Base-by-base conservation (phyloP, 2,113 vertebrate genomes). In the Balaenoptera acutorostrata region DNA sequence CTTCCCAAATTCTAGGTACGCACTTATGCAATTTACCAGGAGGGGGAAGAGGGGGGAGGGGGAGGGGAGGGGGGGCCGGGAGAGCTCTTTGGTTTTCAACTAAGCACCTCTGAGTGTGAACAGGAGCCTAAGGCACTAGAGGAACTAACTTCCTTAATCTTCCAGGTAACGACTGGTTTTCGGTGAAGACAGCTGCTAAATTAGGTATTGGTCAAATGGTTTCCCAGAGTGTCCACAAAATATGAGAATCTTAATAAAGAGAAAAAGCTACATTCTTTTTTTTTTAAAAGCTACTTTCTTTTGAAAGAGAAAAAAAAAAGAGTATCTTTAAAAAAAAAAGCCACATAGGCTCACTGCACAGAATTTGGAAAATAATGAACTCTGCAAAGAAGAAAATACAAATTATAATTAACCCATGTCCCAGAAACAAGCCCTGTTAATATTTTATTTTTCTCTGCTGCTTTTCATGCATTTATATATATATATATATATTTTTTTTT, bases 261-360 rank as follows among this genome's bases (percentile, higher is more conserved):
- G 55, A 88, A 85, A 93, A 93, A 55, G 36, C 2, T 39, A 57
- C 5, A 55, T 96, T 66, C n/a, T 61, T 94, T 87, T 8, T 55
- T 55, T 17, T 55, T 55, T 55, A 20, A 88, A 93, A 61, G 49
- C 2, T 39, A 57, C 6, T 66, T 95, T 72, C n/a, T 61, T 92
- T 87, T 4, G 17, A 61, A 68, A 74, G 31, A 39, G 71, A 39
- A 64, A 57, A 88, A 57, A 88, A 57, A 88, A n/a, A 44, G 15
- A 27, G 17, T 33, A 91, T 0, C 33, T 64, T 80, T 84, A 7
- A 49, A 71, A 71, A 85, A 85, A 81, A 81, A 3, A 66, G 49
- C 55, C 87, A n/a, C 14, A 36, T 11, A 64, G 8, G 15, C 21
- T 90, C 52, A 33, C 8, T 20, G 59, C 8, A 64, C 52, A 95